Percentiles rank a stretch among this genome's conserved stretches.
These are phyloP conservation scores for Phenacoccus solenopsis DNA, from an alignment of 1,140 invertebrate species.

Conservation along the genomic window DNA sequence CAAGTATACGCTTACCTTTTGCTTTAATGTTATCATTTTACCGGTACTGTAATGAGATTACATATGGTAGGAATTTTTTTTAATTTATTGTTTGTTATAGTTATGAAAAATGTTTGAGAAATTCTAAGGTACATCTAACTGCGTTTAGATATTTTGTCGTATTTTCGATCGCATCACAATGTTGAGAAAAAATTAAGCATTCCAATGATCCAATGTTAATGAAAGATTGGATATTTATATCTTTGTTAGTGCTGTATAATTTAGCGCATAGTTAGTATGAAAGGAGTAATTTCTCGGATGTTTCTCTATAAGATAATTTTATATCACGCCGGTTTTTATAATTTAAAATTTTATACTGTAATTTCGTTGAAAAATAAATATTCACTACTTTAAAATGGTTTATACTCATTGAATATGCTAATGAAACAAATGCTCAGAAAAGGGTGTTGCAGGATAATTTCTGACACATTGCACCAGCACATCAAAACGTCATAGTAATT, in stretches of 20 bases:
- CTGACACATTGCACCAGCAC: too few species aligned
- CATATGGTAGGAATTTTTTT: not conserved
- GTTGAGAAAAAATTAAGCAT: not conserved
- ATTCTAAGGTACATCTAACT: not conserved
- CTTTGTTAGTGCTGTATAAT: not conserved
- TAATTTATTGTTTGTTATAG: not conserved
- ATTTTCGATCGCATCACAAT: too few species aligned
- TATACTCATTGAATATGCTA: too few species aligned
- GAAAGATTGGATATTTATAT: not conserved
- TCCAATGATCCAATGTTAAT: not conserved
- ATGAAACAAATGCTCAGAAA: too few species aligned
- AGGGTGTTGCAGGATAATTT: too few species aligned
- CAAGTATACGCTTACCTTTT: not conserved
- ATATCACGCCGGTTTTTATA: conserved; percentile 1
- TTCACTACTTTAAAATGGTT: not conserved
- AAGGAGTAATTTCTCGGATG: not conserved
- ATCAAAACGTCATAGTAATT: too few species aligned
- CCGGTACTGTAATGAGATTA: not conserved
- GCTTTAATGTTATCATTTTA: not conserved
- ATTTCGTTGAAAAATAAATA: not conserved
- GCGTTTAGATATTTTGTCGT: not conserved
- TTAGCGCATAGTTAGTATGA: not conserved
- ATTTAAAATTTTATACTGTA: not conserved
- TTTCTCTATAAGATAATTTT: not conserved
- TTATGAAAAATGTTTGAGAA: not conserved